phyloP scores from a whole-genome alignment of 2,888 invertebrate species.

The Dolichopus griseipennis region DNA sequence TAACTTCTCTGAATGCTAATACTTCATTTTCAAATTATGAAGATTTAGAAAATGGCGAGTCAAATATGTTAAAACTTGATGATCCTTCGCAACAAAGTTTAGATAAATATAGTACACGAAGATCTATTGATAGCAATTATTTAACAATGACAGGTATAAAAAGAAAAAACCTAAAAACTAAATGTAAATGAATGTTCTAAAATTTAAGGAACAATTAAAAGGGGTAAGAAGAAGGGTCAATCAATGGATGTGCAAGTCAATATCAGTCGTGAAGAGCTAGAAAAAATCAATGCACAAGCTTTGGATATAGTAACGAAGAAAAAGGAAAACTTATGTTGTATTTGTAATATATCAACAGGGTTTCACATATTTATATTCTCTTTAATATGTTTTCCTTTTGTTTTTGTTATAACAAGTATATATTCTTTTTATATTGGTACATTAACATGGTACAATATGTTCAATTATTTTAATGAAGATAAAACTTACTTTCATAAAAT shows the following conservation, averaged over 20 bases:
- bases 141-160: constrained; percentile 52
- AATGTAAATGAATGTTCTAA: background rate
- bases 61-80: constrained; percentile 39
- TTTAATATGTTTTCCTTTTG: constrained; percentile 57
- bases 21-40: constrained; percentile 38
- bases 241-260: constrained; percentile 63
- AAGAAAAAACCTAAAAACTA: background rate
- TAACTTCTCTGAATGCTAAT: constrained; percentile 33
- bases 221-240: constrained; percentile 63
- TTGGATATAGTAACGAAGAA: constrained; percentile 50
- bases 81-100: constrained; percentile 38
- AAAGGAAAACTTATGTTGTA: constrained; percentile 48
- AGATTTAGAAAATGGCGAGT: constrained; percentile 41
- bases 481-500: constrained; percentile 54
- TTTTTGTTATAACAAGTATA: constrained; percentile 52
- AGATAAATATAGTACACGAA: constrained; percentile 49
- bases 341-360: constrained; percentile 52
- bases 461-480: constrained; percentile 60
- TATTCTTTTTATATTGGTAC: constrained; percentile 69
- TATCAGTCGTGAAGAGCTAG: constrained; percentile 61
- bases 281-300: constrained; percentile 55
- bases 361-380: constrained; percentile 58
- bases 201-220: constrained; percentile 55
- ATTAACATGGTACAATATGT: constrained; percentile 67
- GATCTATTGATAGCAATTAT: constrained; percentile 49